Conservation (phyloP, 2,797 vertebrate species). For the Onychomys leucogaster region DNA sequence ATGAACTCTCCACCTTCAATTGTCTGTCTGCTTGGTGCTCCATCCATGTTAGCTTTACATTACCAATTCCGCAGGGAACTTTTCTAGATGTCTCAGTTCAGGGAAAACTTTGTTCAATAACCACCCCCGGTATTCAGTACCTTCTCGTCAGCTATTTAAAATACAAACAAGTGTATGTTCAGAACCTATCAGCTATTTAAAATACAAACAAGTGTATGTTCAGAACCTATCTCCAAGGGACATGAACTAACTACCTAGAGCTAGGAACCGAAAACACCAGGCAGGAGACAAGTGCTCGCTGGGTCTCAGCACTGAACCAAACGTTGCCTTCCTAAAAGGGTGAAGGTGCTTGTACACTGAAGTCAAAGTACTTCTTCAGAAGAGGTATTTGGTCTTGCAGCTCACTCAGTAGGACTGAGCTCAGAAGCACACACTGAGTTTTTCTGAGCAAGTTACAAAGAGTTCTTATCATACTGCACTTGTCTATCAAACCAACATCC, state of each 20-base stretch:
- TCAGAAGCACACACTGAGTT: constrained; percentile 22
- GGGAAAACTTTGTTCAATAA: background rate
- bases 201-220: background rate
- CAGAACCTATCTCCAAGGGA: background rate
- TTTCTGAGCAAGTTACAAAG: constrained; percentile 60
- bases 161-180: background rate
- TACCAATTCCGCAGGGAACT: background rate
- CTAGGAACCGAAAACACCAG: background rate
- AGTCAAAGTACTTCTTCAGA: background rate
- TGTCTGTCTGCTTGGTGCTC: background rate
- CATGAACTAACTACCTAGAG: background rate
- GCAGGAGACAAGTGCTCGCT: background rate
- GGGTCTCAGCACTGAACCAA: rapidly evolving
- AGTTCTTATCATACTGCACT: constrained; percentile 54
- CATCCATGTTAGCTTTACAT: background rate
- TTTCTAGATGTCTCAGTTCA: background rate
- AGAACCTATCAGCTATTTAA: background rate
- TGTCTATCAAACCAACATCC: constrained; percentile 68
- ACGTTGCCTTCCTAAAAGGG: background rate
- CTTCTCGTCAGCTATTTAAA: background rate
- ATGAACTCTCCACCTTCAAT: background rate
- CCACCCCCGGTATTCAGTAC: background rate
- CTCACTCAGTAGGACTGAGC: background rate
- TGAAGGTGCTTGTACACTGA: background rate
- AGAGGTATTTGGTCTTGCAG: background rate